These are phyloP conservation scores for Clarias macrocephalus DNA, from an alignment of 2,113 vertebrate genomes.

Conservation along the genomic window DNA sequence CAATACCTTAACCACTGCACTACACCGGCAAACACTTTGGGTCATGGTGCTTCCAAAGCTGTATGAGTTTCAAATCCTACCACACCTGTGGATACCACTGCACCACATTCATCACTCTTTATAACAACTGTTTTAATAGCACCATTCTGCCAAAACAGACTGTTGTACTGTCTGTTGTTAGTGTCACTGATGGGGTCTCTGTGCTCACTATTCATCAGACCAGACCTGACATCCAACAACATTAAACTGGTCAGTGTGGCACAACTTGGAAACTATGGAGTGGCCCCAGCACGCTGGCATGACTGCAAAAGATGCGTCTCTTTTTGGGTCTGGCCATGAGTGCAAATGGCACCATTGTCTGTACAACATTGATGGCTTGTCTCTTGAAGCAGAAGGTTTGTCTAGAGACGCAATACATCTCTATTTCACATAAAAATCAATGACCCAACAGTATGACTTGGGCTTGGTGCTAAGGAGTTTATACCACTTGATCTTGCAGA, in stretches of 20 bases:
- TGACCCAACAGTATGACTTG: background rate
- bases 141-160: background rate
- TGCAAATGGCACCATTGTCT: background rate
- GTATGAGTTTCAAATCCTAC: background rate
- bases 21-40: background rate
- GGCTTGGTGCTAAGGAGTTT: background rate
- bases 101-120: background rate
- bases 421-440: background rate
- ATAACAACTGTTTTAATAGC: background rate
- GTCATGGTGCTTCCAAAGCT: background rate
- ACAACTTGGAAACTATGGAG: background rate
- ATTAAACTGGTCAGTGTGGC: background rate
- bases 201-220: conserved; percentile 1
- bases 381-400: background rate
- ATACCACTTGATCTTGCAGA: background rate
- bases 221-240: background rate
- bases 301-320: background rate
- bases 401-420: background rate
- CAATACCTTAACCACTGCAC: too few species aligned
- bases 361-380: background rate
- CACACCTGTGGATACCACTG: background rate
- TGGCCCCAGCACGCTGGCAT: background rate
- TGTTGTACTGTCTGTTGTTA: conserved; percentile 1
- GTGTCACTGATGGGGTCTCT: background rate
- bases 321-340: background rate